Percentiles rank a stretch among this genome's conserved stretches.
Evolutionary conservation across 2,797 vertebrate species (phyloP).

Genomic region (Zonotrichia albicollis): DNA sequence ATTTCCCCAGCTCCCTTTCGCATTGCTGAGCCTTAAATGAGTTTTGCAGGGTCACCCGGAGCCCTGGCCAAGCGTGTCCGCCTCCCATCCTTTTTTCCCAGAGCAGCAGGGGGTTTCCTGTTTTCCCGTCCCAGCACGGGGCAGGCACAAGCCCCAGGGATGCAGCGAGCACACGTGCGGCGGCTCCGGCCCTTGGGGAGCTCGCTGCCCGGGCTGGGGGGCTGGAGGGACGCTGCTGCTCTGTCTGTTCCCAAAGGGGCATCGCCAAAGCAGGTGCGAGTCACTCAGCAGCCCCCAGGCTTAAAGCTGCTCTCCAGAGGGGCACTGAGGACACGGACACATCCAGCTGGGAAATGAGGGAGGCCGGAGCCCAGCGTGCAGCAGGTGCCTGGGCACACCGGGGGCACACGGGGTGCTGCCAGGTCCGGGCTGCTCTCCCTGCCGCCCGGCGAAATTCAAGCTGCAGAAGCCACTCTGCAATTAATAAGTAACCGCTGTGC

Average conservation of each 20-base stretch:
- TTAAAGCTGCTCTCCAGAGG: neutral
- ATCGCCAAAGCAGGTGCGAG: neutral
- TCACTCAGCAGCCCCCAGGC: neutral
- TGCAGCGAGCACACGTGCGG: neutral
- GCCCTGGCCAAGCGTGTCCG: conserved; percentile 6
- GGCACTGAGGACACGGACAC: neutral
- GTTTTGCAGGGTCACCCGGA: neutral
- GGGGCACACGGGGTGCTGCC: neutral
- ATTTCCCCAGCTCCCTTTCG: neutral
- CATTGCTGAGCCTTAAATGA: neutral
- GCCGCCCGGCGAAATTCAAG: neutral
- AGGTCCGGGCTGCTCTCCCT: neutral
- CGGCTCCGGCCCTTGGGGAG: neutral
- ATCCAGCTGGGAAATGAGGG: neutral
- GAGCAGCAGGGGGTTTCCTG: conserved; percentile 2
- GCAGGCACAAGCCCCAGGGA: neutral
- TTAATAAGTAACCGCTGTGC: conserved; percentile 31
- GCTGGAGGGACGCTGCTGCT: neutral
- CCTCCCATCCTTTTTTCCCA: neutral
- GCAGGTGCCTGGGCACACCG: accelerated
- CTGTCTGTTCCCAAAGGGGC: neutral
- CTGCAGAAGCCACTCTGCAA: neutral
- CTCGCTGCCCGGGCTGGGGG: neutral
- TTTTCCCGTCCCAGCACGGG: neutral
- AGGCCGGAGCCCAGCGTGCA: accelerated